A percentile compares a stretch with the other conserved stretches of the same genome.
phyloP scores from a whole-genome alignment of 2,888 invertebrate genomes.

The Caenorhabditis sp. region DNA sequence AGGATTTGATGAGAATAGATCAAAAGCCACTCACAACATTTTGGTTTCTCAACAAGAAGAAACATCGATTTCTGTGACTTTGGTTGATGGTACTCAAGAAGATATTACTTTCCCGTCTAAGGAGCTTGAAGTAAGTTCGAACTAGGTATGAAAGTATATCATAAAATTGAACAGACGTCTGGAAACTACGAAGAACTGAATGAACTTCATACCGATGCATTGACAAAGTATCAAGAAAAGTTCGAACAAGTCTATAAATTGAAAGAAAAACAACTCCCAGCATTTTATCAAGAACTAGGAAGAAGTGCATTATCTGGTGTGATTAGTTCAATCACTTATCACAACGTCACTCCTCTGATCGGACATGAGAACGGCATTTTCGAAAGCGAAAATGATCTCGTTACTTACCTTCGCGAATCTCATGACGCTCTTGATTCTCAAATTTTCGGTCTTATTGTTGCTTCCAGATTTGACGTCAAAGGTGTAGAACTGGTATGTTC shows the following conservation, averaged over 20 bases:
- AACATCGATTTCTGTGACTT: not conserved
- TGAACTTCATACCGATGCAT: not conserved
- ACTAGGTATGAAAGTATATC: too few species aligned
- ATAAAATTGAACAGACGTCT: not conserved
- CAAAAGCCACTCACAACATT: not conserved
- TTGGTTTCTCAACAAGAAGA: not conserved
- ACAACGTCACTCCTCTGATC: not conserved
- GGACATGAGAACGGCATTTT: conserved; percentile 5
- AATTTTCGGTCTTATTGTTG: conserved; percentile 15
- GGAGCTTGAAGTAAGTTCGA: not conserved
- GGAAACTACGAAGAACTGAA: not conserved
- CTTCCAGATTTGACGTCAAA: not conserved
- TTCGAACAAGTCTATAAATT: conserved; percentile 5
- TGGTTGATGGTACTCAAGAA: not conserved
- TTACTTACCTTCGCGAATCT: not conserved
- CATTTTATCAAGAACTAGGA: conserved; percentile 15
- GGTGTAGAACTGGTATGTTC: conserved; percentile 4
- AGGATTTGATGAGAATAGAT: not conserved
- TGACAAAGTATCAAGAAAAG: not conserved
- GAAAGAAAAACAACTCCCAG: conserved; percentile 9
- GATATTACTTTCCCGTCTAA: not conserved
- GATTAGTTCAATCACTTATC: not conserved
- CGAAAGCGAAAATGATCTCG: not conserved
- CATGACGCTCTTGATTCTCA: conserved; percentile 18
- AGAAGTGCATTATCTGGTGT: conserved; percentile 6